These are phyloP conservation scores for Lepilemur septentrionalis DNA, from an alignment of 2,797 vertebrate genomes.

Conservation along the genomic window DNA sequence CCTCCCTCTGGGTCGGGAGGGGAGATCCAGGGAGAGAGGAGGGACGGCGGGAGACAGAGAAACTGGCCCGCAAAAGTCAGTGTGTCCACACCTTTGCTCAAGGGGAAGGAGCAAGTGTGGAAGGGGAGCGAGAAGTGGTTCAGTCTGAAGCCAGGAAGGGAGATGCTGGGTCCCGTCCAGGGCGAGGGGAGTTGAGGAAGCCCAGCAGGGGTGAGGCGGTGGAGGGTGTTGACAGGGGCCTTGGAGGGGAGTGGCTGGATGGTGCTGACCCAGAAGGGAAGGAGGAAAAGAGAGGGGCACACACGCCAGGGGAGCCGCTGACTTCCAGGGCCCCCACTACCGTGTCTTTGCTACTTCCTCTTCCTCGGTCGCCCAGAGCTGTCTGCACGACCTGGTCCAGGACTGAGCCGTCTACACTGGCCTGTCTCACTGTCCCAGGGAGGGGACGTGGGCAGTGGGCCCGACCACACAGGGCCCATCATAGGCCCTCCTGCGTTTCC, in stretches of 20 bases:
- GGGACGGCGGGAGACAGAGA: neutral
- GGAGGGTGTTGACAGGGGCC: neutral
- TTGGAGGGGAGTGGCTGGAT: neutral
- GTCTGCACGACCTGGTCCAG: accelerated
- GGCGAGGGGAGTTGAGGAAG: neutral
- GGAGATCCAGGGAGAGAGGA: neutral
- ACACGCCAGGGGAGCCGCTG: accelerated
- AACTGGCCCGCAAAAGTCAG: accelerated
- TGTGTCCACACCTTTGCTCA: accelerated
- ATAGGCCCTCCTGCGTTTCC: too few relatives aligned
- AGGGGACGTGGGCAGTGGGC: accelerated
- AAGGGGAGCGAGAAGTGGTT: neutral
- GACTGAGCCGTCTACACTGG: accelerated
- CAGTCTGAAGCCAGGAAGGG: neutral
- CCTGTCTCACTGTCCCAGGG: accelerated
- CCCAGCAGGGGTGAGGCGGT: accelerated
- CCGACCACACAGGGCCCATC: accelerated
- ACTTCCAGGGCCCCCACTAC: accelerated
- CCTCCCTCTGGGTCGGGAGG: neutral
- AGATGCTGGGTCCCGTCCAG: neutral
- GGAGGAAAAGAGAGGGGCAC: accelerated
- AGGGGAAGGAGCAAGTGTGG: accelerated
- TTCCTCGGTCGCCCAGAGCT: too few relatives aligned
- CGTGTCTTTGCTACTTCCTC: accelerated
- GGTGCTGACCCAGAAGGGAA: neutral